Evolutionary conservation across 2,888 invertebrate species (phyloP).

Genomic region (Amphipoea lucens): DNA sequence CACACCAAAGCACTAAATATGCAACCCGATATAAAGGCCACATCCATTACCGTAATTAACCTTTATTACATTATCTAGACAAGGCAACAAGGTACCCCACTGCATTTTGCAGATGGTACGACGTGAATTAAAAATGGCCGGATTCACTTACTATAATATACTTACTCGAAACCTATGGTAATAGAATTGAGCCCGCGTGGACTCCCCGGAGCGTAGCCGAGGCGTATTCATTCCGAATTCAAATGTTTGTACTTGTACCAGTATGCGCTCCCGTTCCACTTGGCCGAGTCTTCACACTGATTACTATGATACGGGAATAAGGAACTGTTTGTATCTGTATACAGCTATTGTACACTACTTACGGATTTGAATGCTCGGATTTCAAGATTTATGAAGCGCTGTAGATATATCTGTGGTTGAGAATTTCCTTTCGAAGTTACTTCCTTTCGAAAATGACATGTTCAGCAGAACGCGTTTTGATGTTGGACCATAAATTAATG

Average conservation of each 20-base stretch:
- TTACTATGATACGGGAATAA: conserved; percentile 50
- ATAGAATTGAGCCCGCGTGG: conserved; percentile 31
- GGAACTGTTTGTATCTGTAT: conserved; percentile 38
- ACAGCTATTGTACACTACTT: conserved; percentile 3
- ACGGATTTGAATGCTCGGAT: conserved; percentile 16
- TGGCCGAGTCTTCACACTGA: conserved; percentile 45
- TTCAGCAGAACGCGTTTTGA: not conserved
- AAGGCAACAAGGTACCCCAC: not conserved
- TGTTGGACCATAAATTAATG: not conserved
- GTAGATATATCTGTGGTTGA: not conserved
- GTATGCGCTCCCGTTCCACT: conserved; percentile 44
- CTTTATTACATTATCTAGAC: conserved; percentile 29
- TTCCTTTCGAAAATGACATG: not conserved
- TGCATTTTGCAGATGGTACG: conserved; percentile 18
- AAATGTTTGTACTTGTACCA: conserved; percentile 56
- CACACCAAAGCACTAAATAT: conserved; percentile 23
- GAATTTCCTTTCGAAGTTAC: not conserved
- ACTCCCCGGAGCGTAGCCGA: conserved; percentile 40
- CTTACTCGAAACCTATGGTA: conserved; percentile 43
- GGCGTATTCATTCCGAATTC: conserved; percentile 55
- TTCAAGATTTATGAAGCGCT: not conserved
- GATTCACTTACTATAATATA: conserved; percentile 34
- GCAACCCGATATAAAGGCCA: conserved; percentile 7
- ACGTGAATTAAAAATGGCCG: conserved; percentile 42
- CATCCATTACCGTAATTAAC: conserved; percentile 40